Conservation (phyloP, 2,797 vertebrate species). For the Antrozous pallidus region DNA sequence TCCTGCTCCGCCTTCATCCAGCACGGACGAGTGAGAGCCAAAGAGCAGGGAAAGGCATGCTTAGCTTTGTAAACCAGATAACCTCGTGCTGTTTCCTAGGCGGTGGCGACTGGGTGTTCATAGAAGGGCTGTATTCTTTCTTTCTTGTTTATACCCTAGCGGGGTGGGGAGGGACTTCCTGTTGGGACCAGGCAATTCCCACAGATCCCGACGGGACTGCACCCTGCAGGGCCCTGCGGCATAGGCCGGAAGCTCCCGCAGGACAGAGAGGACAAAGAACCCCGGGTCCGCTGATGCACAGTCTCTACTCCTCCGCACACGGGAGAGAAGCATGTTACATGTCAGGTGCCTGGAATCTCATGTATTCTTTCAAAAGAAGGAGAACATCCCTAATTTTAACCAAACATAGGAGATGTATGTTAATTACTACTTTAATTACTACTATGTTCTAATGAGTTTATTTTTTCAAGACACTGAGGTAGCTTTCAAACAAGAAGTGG, state of each 20-base stretch:
- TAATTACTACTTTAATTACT: conserved; percentile 72
- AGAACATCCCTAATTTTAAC: conserved; percentile 66
- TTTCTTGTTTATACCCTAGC: conserved; percentile 29
- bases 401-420: conserved; percentile 67
- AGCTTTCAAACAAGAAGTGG: conserved; percentile 56
- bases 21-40: conserved; percentile 19
- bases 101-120: conserved; percentile 62
- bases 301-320: conserved; percentile 45
- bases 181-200: not conserved
- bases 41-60: conserved; percentile 62
- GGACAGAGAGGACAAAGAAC: conserved; percentile 34
- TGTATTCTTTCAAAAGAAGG: conserved; percentile 64
- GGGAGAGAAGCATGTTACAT: conserved; percentile 51
- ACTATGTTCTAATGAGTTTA: conserved; percentile 58
- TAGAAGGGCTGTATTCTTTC: not conserved
- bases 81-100: conserved; percentile 7
- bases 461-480: conserved; percentile 39
- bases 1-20: conserved; percentile 17
- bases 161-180: not conserved
- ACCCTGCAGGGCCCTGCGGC: not conserved
- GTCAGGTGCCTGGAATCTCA: conserved; percentile 62
- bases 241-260: not conserved
- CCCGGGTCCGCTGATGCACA: conserved; percentile 37
- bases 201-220: not conserved
- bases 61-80: not conserved